Conservation (phyloP, 2,797 vertebrate species). For the Anniella stebbinsi region DNA sequence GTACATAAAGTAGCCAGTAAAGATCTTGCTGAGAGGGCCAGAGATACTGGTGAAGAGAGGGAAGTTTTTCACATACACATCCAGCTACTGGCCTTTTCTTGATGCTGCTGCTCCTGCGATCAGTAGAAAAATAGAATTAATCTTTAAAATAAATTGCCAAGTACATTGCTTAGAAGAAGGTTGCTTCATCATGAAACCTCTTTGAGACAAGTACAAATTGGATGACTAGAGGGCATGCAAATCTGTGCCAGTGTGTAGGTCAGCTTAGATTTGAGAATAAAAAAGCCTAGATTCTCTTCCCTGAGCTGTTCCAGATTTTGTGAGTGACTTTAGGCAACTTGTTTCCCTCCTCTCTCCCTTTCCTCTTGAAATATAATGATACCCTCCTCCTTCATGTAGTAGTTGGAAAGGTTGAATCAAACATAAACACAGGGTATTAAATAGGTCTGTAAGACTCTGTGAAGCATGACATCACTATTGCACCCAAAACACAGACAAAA, state of each 20-base stretch:
- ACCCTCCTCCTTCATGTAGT: background rate
- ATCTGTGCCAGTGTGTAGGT: background rate
- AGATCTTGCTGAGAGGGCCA: background rate
- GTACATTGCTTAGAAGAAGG: background rate
- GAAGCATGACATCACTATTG: background rate
- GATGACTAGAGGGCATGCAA: background rate
- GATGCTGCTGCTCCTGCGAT: background rate
- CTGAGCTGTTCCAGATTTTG: background rate
- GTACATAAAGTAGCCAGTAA: background rate
- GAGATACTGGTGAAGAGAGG: background rate
- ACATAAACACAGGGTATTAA: slow-evolving; percentile 22
- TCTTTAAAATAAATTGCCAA: background rate
- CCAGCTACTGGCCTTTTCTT: too few relatives aligned
- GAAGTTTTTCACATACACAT: background rate
- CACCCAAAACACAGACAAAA: background rate
- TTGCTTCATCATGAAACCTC: background rate
- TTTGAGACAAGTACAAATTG: background rate
- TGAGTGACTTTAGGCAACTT: background rate
- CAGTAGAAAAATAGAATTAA: background rate
- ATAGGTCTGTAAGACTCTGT: background rate
- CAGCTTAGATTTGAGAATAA: background rate
- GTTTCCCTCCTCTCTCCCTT: background rate
- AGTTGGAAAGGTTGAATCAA: slow-evolving; percentile 8
- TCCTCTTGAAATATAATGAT: background rate
- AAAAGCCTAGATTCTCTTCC: background rate